Evolutionary conservation across 2,797 vertebrate species (phyloP).

Genomic region (Halcyon badia): DNA sequence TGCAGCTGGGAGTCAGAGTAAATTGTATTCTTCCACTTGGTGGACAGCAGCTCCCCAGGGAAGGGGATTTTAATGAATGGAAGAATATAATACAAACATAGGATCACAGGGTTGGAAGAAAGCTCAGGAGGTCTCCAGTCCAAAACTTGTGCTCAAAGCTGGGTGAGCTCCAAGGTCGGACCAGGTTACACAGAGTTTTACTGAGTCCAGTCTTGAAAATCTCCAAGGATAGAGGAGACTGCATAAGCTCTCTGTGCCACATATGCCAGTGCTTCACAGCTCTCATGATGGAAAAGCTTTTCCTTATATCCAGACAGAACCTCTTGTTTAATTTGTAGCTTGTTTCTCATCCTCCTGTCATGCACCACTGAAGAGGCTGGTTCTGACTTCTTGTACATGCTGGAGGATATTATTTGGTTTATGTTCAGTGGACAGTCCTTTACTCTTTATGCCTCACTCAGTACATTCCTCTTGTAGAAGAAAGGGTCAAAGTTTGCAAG

Average conservation of each 20-base stretch:
- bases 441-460: not conserved
- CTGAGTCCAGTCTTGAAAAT: not conserved
- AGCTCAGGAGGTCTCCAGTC: not conserved
- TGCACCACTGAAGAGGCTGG: not conserved
- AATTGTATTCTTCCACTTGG: not conserved
- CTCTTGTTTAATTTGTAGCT: not conserved
- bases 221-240: not conserved
- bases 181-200: not conserved
- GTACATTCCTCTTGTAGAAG: not conserved
- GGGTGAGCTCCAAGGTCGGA: not conserved
- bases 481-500: not conserved
- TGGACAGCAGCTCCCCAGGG: not conserved
- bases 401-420: not conserved
- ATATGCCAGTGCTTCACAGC: not conserved
- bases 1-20: not conserved
- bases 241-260: not conserved
- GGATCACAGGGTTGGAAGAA: not conserved
- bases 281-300: not conserved
- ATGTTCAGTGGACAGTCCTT: not conserved
- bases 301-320: not conserved
- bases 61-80: not conserved
- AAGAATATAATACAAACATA: not conserved
- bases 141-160: not conserved
- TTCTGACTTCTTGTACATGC: not conserved
- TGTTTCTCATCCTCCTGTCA: not conserved